Percentiles rank a stretch among this genome's conserved stretches.
Conservation (phyloP, 64 coral and sea anemone genomes). For the Stichodactyla mertensii region DNA sequence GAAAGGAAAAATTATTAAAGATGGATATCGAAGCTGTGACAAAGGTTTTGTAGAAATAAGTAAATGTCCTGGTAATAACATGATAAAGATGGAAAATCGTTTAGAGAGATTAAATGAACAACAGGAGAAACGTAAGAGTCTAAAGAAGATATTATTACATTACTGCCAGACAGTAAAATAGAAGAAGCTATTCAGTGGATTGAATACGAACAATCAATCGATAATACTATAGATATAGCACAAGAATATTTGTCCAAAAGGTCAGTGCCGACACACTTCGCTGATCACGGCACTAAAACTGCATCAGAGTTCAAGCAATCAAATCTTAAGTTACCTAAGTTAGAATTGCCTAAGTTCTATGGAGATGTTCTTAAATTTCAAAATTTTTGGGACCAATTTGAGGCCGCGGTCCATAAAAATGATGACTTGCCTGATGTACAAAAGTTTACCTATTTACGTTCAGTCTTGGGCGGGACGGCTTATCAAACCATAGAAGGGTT, state of each 20-base stretch:
- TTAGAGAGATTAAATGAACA: background rate
- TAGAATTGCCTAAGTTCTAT: constrained; percentile 36
- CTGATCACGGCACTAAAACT: background rate
- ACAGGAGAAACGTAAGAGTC: background rate
- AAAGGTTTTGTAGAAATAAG: background rate
- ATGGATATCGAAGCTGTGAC: constrained; percentile 1
- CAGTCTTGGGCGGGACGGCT: constrained; percentile 40
- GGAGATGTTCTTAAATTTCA: constrained; percentile 38
- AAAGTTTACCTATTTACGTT: constrained; percentile 58
- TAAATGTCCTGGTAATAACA: background rate
- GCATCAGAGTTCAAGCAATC: background rate
- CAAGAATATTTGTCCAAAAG: background rate
- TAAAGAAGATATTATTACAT: background rate
- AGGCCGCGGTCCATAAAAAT: constrained; percentile 47
- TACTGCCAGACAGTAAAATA: background rate
- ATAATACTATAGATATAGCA: constrained; percentile 4
- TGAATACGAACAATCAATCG: background rate
- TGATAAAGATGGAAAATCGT: background rate
- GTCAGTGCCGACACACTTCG: background rate
- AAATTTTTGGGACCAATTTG: constrained; percentile 44
- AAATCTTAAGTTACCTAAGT: constrained; percentile 33
- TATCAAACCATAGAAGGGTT: constrained; percentile 37
- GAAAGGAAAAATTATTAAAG: background rate
- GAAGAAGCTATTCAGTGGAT: background rate
- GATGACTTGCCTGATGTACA: constrained; percentile 23